Base-by-base conservation (phyloP, 2,113 vertebrate genomes). In the Cranoglanis bouderius region DNA sequence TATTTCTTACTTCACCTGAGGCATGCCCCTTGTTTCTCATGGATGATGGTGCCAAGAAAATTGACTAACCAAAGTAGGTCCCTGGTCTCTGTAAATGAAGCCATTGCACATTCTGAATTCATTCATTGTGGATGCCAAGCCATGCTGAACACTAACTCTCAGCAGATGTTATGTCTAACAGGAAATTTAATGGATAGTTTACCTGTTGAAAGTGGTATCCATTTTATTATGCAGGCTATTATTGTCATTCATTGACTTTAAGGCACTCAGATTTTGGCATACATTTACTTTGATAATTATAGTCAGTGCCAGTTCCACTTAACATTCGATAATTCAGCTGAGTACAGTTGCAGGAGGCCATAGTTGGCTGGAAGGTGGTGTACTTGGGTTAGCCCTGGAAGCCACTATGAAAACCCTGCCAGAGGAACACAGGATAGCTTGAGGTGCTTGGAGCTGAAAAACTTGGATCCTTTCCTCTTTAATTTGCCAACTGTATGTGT, bases 401-500 rank as follows among this genome's bases (percentile, higher is more conserved):
- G 67, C 7, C 57, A 29, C 53, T 83, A 43, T 35, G 19, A 43
- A 43, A 59, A 16, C 67, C 57, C 90, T 89, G 90, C 43, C 55
- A 90, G 59, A 74, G 90, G 84, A 87, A 87, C 72, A 88, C 85
- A 92, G 93, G 91, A 89, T 90, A 70, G 90, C 88, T 85, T 40
- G 86, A 90, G 92, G 88, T 90, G 75, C 92, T 78, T 55, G 10
- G 88, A 92, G 91, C 89, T 88, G 90, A 63, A 89, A 92, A 93
- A 93, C 94, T 91, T 93, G 92, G 92, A 93, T 92, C 82, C 75
- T 91, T 90, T 90, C 85, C 88, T 91, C 90, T 93, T 92, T 92
- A 92, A 92, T 92, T 92, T 93, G 93, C 94, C 93, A 94, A 84
- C 90, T 95, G 94, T 94, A 87, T 2, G 12, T 13, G 87, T 92